Evolutionary conservation across 2,888 invertebrate genomes (phyloP).

Genomic region (Phyllotreta cruciferae): DNA sequence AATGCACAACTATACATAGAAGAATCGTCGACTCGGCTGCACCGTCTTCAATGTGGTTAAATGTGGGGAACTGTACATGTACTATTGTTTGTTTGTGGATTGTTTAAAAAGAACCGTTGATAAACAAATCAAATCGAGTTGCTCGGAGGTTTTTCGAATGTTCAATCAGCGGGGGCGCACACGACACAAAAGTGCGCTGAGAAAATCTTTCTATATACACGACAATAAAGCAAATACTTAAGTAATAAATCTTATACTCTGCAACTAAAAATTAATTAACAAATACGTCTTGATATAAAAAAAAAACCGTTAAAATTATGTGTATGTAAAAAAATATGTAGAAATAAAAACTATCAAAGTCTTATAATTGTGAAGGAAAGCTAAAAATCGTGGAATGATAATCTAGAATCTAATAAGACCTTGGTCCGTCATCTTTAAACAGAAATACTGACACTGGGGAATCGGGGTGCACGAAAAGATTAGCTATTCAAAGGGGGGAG

Average conservation of each 20-base stretch:
- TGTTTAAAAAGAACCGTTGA: slow-evolving; percentile 52
- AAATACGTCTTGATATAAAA: slow-evolving; percentile 59
- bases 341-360: slow-evolving; percentile 60
- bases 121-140: slow-evolving; percentile 53
- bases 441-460: slow-evolving; percentile 58
- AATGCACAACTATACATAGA: slow-evolving; percentile 43
- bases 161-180: slow-evolving; percentile 56
- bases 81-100: slow-evolving; percentile 58
- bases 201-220: slow-evolving; percentile 56
- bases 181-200: slow-evolving; percentile 56
- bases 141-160: slow-evolving; percentile 51
- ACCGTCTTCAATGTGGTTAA: slow-evolving; percentile 58
- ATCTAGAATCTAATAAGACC: slow-evolving; percentile 54
- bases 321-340: slow-evolving; percentile 60
- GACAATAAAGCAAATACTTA: slow-evolving; percentile 56
- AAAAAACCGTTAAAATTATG: slow-evolving; percentile 56
- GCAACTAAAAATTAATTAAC: slow-evolving; percentile 61
- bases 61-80: slow-evolving; percentile 59
- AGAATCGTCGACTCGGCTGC: slow-evolving; percentile 34
- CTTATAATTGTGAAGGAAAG: slow-evolving; percentile 56
- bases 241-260: slow-evolving; percentile 54
- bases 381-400: slow-evolving; percentile 58
- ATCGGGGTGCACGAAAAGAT: slow-evolving; percentile 46
- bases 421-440: slow-evolving; percentile 55
- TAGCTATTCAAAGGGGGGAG: slow-evolving; percentile 22